Base-by-base conservation (phyloP, 2,888 invertebrate species). In the Troides oblongomaculatus region DNA sequence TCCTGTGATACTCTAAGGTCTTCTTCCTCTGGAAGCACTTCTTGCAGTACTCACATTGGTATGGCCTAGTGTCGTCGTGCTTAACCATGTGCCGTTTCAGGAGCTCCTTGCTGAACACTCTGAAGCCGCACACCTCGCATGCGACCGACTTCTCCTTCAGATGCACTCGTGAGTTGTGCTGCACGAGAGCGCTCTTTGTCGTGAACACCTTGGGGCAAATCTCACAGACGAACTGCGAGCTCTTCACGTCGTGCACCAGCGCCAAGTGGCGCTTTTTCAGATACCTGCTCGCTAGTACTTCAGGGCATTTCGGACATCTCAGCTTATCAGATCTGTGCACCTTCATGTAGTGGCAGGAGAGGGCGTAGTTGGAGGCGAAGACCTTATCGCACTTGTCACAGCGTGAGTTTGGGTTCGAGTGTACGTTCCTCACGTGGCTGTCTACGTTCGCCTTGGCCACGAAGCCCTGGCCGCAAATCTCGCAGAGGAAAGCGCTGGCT, bases 11-110 rank as follows among this genome's bases (percentile, higher is more conserved):
- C 1, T 93, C 93, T 56, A 94, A 75, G 0, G 94, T 93, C 68
- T 92, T 93, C 74, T 93, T 92, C 72, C 94, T 93, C 60, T 93
- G 93, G 75, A 94, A 94, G 1, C 90, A 81, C 75, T 94, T 94
- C 53, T 93, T 93, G 72, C 94, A 94, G 71, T 90, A 84, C 7
- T 92, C 89, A 73, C 94, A 94, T 57, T 92, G 87, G 62, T 89
- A 94, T 4, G 94, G 94, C 66, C 94, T 86, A 0, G 93, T 84
- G 2, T 93, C 93, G 1, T 92, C 92, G 70, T 94, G 94, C 0
- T 87, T 91, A 0, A 94, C 90, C 82, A 92, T 92, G 68, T 94
- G 94, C 0, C 92, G 85, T 50, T 87, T 90, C 65, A 94, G 75
- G 23, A 93, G 80, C 56, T 92, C 90, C 17, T 87, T 90, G 25